Evolutionary conservation across 2,888 invertebrate species (phyloP).

Genomic region (Galerucella calmariensis): DNA sequence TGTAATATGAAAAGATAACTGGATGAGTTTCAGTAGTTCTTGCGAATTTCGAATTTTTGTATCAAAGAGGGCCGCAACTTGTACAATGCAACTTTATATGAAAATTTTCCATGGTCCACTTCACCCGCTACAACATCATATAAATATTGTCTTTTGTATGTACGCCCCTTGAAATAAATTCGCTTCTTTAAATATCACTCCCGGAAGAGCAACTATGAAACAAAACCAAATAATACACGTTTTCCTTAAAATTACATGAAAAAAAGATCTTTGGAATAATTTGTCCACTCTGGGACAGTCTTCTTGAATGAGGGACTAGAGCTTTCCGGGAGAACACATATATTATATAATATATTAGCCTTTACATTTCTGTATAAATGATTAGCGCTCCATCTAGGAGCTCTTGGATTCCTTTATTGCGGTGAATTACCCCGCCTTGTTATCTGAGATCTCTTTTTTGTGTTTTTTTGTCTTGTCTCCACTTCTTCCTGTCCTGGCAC

Average conservation of each 20-base stretch:
- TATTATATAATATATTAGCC: too few species aligned
- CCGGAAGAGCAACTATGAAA: background rate
- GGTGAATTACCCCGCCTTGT: too few species aligned
- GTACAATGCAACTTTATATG: slow-evolving; percentile 63
- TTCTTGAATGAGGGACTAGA: too few species aligned
- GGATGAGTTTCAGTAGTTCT: slow-evolving; percentile 55
- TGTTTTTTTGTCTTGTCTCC: too few species aligned
- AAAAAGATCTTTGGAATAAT: background rate
- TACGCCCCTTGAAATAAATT: slow-evolving; percentile 40
- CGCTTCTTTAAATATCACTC: slow-evolving; percentile 7
- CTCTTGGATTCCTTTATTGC: too few species aligned
- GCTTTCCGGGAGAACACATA: too few species aligned
- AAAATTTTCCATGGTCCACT: slow-evolving; percentile 61
- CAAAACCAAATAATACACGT: background rate
- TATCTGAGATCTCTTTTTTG: too few species aligned
- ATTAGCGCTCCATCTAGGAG: too few species aligned
- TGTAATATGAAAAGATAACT: slow-evolving; percentile 58
- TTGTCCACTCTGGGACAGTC: background rate
- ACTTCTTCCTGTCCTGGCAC: too few species aligned
- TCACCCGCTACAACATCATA: slow-evolving; percentile 60
- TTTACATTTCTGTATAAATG: too few species aligned
- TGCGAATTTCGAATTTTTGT: slow-evolving; percentile 52
- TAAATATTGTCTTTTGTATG: slow-evolving; percentile 60
- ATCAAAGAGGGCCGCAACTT: slow-evolving; percentile 57
- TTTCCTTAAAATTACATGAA: background rate